Percentiles rank a stretch among this genome's conserved stretches.
Evolutionary conservation across 1,140 invertebrate genomes (phyloP).

Genomic region (Zophobas atratus): DNA sequence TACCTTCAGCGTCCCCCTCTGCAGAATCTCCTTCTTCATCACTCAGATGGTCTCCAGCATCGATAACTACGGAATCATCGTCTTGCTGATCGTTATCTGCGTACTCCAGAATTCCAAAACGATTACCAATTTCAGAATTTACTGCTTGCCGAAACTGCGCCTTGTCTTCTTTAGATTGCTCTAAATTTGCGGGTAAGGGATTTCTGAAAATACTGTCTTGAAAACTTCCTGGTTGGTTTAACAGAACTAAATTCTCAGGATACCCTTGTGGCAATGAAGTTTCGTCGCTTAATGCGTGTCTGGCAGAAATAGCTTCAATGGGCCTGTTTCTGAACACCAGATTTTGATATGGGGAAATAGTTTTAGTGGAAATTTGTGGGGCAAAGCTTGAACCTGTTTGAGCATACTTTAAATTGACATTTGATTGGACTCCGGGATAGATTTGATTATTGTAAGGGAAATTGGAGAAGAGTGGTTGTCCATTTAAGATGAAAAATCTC

Average conservation of each 20-base stretch:
- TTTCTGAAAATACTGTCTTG: conserved; percentile 33
- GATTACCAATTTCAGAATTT: no score
- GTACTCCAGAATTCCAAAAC: neutral
- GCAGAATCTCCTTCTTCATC: conserved; percentile 46
- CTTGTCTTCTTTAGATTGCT: conserved; percentile 6
- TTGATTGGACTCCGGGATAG: neutral
- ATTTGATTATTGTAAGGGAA: conserved; percentile 54
- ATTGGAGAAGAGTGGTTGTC: conserved; percentile 62
- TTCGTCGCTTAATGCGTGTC: neutral
- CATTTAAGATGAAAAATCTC: conserved; percentile 68
- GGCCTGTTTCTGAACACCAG: conserved; percentile 27
- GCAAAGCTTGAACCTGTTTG: conserved; percentile 46
- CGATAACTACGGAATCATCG: conserved; percentile 60
- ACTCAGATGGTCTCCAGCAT: conserved; percentile 53
- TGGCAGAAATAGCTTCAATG: neutral
- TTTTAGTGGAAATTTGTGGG: conserved; percentile 34
- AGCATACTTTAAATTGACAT: conserved; percentile 49
- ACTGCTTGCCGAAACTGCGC: no score
- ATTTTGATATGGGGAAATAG: conserved; percentile 46
- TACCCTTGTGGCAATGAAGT: conserved; percentile 5
- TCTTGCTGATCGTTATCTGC: conserved; percentile 33
- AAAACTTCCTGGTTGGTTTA: conserved; percentile 26
- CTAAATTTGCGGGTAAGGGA: conserved; percentile 12
- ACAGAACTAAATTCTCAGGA: conserved; percentile 45
- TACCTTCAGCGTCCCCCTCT: conserved; percentile 42